Conservation (phyloP, 1,140 invertebrate species). For the Pseudachorutes palmiensis region DNA sequence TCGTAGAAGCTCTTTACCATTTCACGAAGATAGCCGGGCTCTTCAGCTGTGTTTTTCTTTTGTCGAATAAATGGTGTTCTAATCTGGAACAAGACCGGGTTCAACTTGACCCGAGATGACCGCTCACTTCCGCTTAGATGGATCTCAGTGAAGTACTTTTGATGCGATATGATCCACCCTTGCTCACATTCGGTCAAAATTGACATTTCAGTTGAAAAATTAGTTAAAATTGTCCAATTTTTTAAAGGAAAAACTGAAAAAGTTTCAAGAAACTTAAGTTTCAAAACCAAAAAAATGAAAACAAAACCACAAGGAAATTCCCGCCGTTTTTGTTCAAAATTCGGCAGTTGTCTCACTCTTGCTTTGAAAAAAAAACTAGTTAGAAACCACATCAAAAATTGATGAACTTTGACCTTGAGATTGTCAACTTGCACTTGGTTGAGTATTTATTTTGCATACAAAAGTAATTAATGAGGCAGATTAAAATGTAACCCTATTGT, state of each 20-base stretch:
- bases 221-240: not conserved
- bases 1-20: not conserved
- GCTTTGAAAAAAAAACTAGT: no score
- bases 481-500: not conserved
- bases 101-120: constrained; percentile 6
- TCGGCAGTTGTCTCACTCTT: not conserved
- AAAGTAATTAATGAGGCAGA: not conserved
- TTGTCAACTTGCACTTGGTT: not conserved
- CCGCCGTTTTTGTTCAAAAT: not conserved
- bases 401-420: no score
- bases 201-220: constrained; percentile 18
- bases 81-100: constrained; percentile 25
- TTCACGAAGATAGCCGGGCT: not conserved
- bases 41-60: constrained; percentile 1
- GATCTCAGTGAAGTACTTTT: constrained; percentile 18
- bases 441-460: not conserved
- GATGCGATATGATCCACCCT: constrained; percentile 32
- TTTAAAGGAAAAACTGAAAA: not conserved
- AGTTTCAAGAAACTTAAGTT: not conserved
- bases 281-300: not conserved
- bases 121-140: constrained; percentile 8
- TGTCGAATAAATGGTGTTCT: constrained; percentile 6
- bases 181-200: constrained; percentile 13
- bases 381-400: no score
- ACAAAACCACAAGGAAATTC: not conserved